Evolutionary conservation across 2,113 vertebrate genomes (phyloP), one percentile per base, ranked within the genome.

Genomic region (Nothoprocta pentlandii): DNA sequence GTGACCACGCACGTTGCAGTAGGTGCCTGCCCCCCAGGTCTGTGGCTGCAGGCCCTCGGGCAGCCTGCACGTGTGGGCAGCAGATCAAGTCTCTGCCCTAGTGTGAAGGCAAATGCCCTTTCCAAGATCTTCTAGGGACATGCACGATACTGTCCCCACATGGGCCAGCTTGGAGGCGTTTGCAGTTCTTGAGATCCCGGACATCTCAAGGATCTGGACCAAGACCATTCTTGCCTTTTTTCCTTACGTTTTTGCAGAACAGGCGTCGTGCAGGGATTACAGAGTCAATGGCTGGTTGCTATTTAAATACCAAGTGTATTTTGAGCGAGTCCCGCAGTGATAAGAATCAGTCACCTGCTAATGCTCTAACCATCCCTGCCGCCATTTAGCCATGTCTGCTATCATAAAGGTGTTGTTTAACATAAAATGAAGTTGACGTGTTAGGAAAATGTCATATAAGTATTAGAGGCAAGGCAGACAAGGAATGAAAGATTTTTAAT

Each of bases 241-340:
- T 97, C 81, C 56, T 98, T 97, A 85, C 91, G 10, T 92, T 95
- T 97, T 95, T 71, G 54, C 90, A 92, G 97, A 94, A 97, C 97
- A 97, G 96, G 97, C 96, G 97, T 95, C 97, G 97, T 98, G 97
- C 95, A 47, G 98, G 98, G 98, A 98, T 98, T 98, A 97, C 71
- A 96, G 96, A 98, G 98, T 98, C 98, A 98, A 97, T 97, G 97
- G 95, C 92, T 95, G 97, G 96, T 98, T 98, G 96, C 95, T 98
- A 97, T 98, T 98, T 98, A 98, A 98, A 98, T 98, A 97, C 92
- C 98, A 97, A 97, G 98, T 97, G 92, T 98, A 96, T 98, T 98
- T 98, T 96, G 83, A 92, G 80, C 92, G 90, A 96, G 90, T 97
- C 97, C 97, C 97, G 90, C 84, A 91, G 94, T 86, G 93, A 86